Base-by-base conservation (phyloP, 2,797 vertebrate genomes). In the Zalophus californianus region DNA sequence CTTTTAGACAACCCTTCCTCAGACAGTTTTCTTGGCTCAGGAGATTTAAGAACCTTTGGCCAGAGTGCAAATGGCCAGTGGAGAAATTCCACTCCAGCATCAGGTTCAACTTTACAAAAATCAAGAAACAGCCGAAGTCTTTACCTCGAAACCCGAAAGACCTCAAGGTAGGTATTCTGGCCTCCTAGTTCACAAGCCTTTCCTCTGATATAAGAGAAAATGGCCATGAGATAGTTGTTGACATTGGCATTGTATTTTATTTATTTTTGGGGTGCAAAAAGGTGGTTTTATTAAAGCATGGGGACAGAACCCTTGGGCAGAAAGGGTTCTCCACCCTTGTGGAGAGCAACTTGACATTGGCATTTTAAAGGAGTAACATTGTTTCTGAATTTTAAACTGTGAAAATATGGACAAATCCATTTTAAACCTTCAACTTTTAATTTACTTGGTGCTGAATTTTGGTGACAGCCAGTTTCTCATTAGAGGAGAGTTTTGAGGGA, bases 41-140 rank as follows among this genome's bases (percentile, higher is more conserved):
- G 92, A 87, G 96, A 98, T 20, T 82, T 90, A 72, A 97, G 97
- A 93, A 98, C 89, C 44, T 98, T 98, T 38, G 97, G 97, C 75
- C 92, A 97, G 92, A 98, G 98, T 77, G 97, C 97, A 96, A 98
- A 99, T 16, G 98, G 98, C 82, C 98, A 99, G 73, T 98, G 98
- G 98, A 98, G 98, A 96, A 98, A 97, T n/a, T 97, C 97, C 50
- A 96, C 83, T 41, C 96, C 98, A 52, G 0, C 96, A 0, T 93
- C 98, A 87, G 94, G 96, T 18, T 96, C 98, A 3, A 12, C 68
- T 77, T 93, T 77, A 2, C 98, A 98, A 18, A 99, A 98, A 82
- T 97, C 97, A 5, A 97, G 98, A 97, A 54, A 98, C 73, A 98
- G 97, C 90, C 95, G 98, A 89, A 98, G 98, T 92, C 97, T 98